Conservation (phyloP, 2,113 vertebrate species). For the Colossoma macropomum region DNA sequence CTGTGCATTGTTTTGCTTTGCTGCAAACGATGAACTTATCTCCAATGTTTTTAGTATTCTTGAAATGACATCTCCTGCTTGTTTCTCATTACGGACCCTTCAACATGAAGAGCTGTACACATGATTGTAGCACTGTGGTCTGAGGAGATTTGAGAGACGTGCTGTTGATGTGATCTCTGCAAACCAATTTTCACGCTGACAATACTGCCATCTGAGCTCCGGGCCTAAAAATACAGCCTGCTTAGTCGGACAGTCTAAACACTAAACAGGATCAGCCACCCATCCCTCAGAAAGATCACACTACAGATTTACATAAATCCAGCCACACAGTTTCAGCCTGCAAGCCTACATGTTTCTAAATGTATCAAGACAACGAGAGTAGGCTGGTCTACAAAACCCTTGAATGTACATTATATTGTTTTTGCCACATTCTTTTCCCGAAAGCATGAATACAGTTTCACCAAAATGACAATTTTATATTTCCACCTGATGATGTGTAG, state of each 20-base stretch:
- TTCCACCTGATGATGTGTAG: slow-evolving; percentile 6
- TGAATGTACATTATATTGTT: slow-evolving; percentile 13
- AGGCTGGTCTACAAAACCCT: no score
- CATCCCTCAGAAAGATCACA: slow-evolving; percentile 62
- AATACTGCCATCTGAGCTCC: slow-evolving; percentile 51
- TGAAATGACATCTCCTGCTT: neutral
- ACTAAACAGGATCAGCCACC: slow-evolving; percentile 74
- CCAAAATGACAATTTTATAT: neutral
- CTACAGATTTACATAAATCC: slow-evolving; percentile 63
- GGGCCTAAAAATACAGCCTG: slow-evolving; percentile 69
- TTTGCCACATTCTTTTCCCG: neutral
- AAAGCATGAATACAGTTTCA: slow-evolving; percentile 32
- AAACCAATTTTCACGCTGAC: slow-evolving; percentile 46
- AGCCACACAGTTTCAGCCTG: slow-evolving; percentile 47
- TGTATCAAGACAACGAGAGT: neutral
- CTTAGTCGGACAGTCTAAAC: slow-evolving; percentile 67
- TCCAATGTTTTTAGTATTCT: neutral
- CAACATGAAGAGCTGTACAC: neutral
- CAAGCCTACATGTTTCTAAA: neutral
- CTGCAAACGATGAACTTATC: neutral
- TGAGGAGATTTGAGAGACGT: slow-evolving; percentile 1
- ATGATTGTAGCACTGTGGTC: neutral
- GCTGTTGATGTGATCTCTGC: slow-evolving; percentile 48
- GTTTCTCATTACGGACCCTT: neutral
- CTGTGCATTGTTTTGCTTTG: neutral